Evolutionary conservation across 2,113 vertebrate genomes (phyloP).

Genomic region (Orycteropus afer): DNA sequence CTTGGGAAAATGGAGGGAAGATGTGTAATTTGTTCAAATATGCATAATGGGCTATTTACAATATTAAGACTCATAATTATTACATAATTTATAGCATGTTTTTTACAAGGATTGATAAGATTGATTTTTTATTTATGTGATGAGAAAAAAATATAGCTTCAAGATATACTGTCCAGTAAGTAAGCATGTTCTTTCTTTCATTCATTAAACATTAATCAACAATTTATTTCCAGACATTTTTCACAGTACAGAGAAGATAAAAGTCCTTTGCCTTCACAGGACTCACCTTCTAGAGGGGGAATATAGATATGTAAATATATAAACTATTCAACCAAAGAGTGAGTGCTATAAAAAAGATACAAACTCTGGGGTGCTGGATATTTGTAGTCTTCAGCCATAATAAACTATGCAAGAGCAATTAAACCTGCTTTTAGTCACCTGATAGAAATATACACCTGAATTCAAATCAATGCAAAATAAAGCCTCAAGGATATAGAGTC

Average conservation of each 20-base stretch:
- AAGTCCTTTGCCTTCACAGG: background rate
- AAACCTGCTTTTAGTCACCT: background rate
- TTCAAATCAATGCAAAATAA: slow-evolving; percentile 31
- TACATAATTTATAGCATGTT: slow-evolving; percentile 1
- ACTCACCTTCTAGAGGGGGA: background rate
- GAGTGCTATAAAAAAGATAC: background rate
- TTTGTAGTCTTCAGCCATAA: background rate
- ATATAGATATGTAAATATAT: background rate
- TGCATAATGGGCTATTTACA: slow-evolving; percentile 47
- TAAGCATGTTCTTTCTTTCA: background rate
- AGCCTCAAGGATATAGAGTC: background rate
- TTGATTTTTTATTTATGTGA: background rate
- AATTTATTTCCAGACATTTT: slow-evolving; percentile 17
- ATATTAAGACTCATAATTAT: slow-evolving; percentile 43
- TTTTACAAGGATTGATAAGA: slow-evolving; percentile 2
- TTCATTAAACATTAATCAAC: background rate
- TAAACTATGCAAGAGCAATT: background rate
- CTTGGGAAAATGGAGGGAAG: background rate
- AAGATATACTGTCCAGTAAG: background rate
- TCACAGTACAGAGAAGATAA: background rate
- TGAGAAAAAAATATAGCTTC: background rate
- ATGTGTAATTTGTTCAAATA: slow-evolving; percentile 72
- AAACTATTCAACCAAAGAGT: background rate
- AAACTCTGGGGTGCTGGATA: background rate
- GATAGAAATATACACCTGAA: background rate